Evolutionary conservation across 2,797 vertebrate species (phyloP), one percentile per base, ranked within the genome.

Genomic region (Delichon dasypus): DNA sequence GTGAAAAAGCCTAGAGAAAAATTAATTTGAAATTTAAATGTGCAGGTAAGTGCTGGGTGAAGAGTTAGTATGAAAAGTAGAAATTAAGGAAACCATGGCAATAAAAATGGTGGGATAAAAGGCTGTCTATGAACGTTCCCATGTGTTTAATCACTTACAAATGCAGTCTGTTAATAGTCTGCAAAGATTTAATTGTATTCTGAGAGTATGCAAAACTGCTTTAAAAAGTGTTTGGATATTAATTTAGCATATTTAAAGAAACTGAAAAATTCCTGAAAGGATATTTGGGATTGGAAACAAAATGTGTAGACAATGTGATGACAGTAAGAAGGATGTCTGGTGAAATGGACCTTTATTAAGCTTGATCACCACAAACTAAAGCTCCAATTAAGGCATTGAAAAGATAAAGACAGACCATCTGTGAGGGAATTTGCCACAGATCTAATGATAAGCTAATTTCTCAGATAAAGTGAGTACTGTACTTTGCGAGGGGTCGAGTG

Each of bases 351-450:
- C 65, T 91, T 84, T 88, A 87, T 94, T 95, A 88, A 93, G 79
- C 90, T 88, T 90, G 66, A 94, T 93, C 17, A 27, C 58, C 51
- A 60, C 65, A 85, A 96, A 94, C 86, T 88, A 60, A 90, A 90
- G 80, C 97, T 96, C 95, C 93, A 88, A 42, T 97, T 96, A 97
- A 92, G 82, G 68, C 60, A 92, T 65, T 95, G 73, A 88, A 90
- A 94, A 86, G 90, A 94, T 96, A 88, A 96, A 93, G 87, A 75
- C 55, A 62, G 88, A 90, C 95, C 97, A 97, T 97, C 96, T 97
- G 96, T 75, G 95, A 83, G 47, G 86, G 81, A 93, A 83, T 94
- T 96, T 90, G 85, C 83, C 79, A 93, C 80, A 73, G 70, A 92
- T 79, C 83, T 95, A 94, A 96, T 83, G 86, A 73, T 89, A 72